Conservation (phyloP, 92 coral and sea anemone genomes). For the Porites lobata region DNA sequence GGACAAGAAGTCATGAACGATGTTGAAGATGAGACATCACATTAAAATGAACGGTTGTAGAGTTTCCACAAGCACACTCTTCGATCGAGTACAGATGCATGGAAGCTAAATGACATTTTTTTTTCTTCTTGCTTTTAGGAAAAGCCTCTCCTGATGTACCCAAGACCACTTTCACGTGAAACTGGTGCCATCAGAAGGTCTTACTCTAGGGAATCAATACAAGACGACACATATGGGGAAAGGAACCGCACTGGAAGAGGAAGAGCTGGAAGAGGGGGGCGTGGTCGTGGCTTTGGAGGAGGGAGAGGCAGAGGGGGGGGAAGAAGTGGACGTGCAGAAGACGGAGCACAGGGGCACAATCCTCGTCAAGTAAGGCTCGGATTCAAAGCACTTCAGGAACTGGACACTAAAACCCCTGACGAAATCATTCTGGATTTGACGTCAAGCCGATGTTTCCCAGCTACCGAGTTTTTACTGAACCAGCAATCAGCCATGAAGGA, state of each 20-base stretch:
- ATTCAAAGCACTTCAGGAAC: constrained; percentile 65
- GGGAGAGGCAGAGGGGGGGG: constrained; percentile 38
- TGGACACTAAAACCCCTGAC: constrained; percentile 78
- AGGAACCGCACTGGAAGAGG: neutral
- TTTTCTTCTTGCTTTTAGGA: neutral
- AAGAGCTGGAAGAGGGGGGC: constrained; percentile 21
- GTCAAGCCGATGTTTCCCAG: constrained; percentile 76
- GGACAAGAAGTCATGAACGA: neutral
- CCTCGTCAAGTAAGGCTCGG: constrained; percentile 71
- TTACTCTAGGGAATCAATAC: neutral
- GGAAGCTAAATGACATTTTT: too few species aligned
- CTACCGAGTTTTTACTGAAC: constrained; percentile 66
- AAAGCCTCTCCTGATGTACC: neutral
- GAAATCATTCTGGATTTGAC: constrained; percentile 85
- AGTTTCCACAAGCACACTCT: too few species aligned
- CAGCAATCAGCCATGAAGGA: constrained; percentile 58
- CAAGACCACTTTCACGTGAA: neutral
- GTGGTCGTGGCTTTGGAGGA: constrained; percentile 10
- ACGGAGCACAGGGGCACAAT: neutral
- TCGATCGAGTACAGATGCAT: too few species aligned
- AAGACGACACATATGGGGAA: neutral
- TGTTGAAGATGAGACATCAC: neutral
- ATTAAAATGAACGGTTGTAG: neutral
- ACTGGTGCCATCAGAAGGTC: neutral
- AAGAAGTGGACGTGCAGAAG: constrained; percentile 35